Conservation (phyloP, 2,113 vertebrate species). For the Ploceus nigricollis region DNA sequence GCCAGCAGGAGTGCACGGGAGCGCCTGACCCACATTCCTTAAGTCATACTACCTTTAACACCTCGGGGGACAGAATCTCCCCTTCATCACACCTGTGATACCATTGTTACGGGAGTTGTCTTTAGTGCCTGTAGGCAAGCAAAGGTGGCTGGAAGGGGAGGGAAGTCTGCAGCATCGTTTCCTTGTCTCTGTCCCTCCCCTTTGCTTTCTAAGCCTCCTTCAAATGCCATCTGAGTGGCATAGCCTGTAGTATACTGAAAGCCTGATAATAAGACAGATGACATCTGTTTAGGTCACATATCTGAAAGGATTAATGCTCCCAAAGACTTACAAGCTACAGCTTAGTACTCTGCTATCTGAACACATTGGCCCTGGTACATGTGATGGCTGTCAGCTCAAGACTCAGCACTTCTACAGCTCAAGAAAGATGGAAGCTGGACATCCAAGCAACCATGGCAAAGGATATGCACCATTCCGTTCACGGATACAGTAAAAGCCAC, state of each 20-base stretch:
- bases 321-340: conserved; percentile 25
- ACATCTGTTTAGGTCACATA: conserved; percentile 36
- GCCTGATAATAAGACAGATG: conserved; percentile 38
- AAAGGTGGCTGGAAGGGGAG: neutral
- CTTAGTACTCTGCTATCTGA: conserved; percentile 31
- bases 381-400: neutral
- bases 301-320: conserved; percentile 35
- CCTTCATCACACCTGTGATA: neutral
- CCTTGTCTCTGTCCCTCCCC: neutral
- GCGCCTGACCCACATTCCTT: neutral
- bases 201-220: neutral
- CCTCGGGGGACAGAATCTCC: neutral
- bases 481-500: neutral
- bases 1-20: neutral
- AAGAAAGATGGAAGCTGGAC: neutral
- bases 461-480: neutral
- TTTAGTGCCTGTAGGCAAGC: fast-evolving
- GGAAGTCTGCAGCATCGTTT: neutral
- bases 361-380: neutral
- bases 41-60: neutral
- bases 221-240: neutral
- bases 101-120: fast-evolving
- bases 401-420: neutral
- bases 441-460: neutral
- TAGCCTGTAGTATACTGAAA: neutral